Percentiles rank a stretch among this genome's conserved stretches.
phyloP scores from a whole-genome alignment of 2,797 vertebrate genomes.

The Lepus townsendii region DNA sequence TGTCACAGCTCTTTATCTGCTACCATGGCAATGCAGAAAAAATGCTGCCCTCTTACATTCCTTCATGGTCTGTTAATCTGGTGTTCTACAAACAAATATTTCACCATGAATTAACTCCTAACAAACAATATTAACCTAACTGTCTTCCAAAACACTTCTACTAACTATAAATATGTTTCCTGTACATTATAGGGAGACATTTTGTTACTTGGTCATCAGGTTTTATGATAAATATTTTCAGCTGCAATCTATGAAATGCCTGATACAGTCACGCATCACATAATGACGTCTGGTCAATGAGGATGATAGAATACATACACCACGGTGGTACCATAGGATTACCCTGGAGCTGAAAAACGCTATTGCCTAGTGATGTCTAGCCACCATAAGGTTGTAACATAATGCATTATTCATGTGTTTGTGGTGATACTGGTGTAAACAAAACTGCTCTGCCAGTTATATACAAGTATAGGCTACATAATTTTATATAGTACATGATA shows the following conservation, averaged over 20 bases:
- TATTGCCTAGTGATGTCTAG: too few species aligned
- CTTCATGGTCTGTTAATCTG: not conserved
- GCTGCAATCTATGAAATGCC: not conserved
- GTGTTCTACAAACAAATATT: constrained; percentile 27
- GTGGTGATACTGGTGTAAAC: too few species aligned
- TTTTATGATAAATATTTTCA: constrained; percentile 34
- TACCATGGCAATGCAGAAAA: constrained; percentile 19
- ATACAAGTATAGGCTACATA: too few species aligned
- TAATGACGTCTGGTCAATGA: too few species aligned
- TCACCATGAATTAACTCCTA: constrained; percentile 47
- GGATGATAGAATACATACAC: too few species aligned
- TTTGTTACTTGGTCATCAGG: constrained; percentile 10
- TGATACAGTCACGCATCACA: not conserved
- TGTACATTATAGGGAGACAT: not conserved
- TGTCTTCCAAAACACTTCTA: not conserved
- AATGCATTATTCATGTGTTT: too few species aligned
- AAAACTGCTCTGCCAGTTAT: too few species aligned
- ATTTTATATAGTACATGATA: too few species aligned
- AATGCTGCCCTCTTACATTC: not conserved
- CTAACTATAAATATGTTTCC: not conserved
- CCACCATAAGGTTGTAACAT: too few species aligned
- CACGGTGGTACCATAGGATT: too few species aligned
- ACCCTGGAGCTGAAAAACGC: too few species aligned
- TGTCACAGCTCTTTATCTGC: not conserved
- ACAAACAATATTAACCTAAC: not conserved